Base-by-base conservation (phyloP, 2,113 vertebrate genomes). In the Petroica traversi region DNA sequence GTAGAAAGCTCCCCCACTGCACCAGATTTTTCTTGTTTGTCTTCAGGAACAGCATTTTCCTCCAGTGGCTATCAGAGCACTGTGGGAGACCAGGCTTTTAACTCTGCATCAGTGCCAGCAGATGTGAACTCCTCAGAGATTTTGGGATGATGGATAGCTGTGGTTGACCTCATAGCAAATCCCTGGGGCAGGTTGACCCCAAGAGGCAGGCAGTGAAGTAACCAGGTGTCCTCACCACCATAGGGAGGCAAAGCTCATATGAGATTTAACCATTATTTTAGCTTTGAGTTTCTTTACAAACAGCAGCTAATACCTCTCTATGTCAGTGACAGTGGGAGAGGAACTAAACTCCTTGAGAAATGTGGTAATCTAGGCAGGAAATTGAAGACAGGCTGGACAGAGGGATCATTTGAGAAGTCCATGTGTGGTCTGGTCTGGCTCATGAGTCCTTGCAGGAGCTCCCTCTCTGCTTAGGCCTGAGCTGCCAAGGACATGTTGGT, bases 151-250 rank as follows among this genome's bases (percentile, higher is more conserved):
- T 6, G 8, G 49, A 36, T 43, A 46, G 59, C 59, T 89, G 34
- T 40, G 12, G 45, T 49, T 2, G 0, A 64, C 17, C 9, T 29
- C 0, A 0, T 5, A 26, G 69, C 29, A 76, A 76, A 51, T 85
- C 68, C 45, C 9, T 38, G 0, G 1, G 29, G 29, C 41, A 41
- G 18, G 11, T 79, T 73, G 49, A 73, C 36, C 57, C n/a, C 12
- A 24, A 45, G n/a, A 62, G 17, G 15, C 4, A 49, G 36, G 26
- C 36, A 34, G 1, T 19, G 49, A 54, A 38, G 26, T 24, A 69
- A 40, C 23, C 33, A 54, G n/a, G 40, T 5, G 1, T 58, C 46
- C 26, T 72, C 38, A 19, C 57, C 58, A 11, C 13, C 29, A 38
- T 0, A 9, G 61, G 23, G 9, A n/a, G 40, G 29, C 26, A 82